phyloP scores from a whole-genome alignment of 1,140 invertebrate species.

The Lerema accius region DNA sequence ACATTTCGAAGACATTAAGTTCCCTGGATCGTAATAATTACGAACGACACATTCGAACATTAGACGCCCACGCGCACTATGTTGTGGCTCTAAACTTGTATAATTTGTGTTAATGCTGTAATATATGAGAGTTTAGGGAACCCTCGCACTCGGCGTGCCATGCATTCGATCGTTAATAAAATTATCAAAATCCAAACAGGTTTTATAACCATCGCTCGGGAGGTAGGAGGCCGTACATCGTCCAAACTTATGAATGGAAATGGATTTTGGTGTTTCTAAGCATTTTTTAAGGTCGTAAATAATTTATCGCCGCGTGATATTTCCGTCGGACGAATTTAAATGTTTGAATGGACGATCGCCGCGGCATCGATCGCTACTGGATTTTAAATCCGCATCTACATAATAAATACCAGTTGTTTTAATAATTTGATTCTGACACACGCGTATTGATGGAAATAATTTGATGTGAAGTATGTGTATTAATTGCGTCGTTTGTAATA shows the following conservation, averaged over 20 bases:
- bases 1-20: constrained; percentile 79
- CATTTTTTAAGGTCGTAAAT: constrained; percentile 78
- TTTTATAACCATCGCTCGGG: constrained; percentile 73
- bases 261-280: constrained; percentile 78
- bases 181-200: constrained; percentile 82
- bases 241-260: constrained; percentile 79
- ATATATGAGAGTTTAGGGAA: constrained; percentile 77
- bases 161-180: constrained; percentile 80
- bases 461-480: constrained; percentile 42
- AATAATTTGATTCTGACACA: constrained; percentile 51
- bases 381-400: constrained; percentile 60
- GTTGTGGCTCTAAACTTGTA: constrained; percentile 79
- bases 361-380: constrained; percentile 67
- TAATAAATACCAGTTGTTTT: constrained; percentile 48
- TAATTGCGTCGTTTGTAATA: constrained; percentile 39
- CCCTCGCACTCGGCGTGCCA: constrained; percentile 63
- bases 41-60: constrained; percentile 80
- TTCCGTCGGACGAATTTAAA: constrained; percentile 75
- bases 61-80: constrained; percentile 77
- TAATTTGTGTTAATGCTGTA: constrained; percentile 82
- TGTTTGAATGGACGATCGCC: constrained; percentile 60
- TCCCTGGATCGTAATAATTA: constrained; percentile 77
- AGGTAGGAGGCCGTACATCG: constrained; percentile 58
- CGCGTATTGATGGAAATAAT: constrained; percentile 45
- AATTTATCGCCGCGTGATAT: constrained; percentile 78